Conservation (phyloP, 2,797 vertebrate genomes). For the Sebastes steindachneri region DNA sequence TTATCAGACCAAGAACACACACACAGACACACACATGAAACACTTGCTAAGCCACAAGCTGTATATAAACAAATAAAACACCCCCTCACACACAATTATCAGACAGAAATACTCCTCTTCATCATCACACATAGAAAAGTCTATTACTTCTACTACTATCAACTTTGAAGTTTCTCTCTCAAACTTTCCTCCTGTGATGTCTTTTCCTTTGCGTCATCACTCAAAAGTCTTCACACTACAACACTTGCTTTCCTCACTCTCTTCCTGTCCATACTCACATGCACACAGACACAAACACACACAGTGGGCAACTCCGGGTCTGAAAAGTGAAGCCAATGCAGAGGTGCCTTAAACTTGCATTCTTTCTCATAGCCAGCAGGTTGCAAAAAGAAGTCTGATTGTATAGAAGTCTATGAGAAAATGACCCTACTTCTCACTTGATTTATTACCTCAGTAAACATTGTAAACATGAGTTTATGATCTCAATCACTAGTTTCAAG, state of each 20-base stretch:
- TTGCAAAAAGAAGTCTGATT: too few species aligned
- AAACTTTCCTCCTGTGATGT: not conserved
- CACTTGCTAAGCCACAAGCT: constrained; percentile 3
- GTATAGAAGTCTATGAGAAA: too few species aligned
- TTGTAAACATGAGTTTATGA: too few species aligned
- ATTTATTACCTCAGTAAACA: too few species aligned
- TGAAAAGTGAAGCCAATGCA: too few species aligned
- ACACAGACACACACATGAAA: constrained; percentile 43
- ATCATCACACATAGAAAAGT: not conserved
- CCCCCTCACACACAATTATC: constrained; percentile 5
- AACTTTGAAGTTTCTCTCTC: not conserved
- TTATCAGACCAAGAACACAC: constrained; percentile 75
- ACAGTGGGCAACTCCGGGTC: not conserved
- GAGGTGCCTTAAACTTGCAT: too few species aligned
- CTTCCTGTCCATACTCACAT: not conserved
- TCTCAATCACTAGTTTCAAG: too few species aligned
- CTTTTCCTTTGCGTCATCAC: not conserved
- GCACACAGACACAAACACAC: not conserved
- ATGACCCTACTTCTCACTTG: rapidly evolving
- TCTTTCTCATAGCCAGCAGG: too few species aligned
- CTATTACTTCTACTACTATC: not conserved
- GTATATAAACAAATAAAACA: constrained; percentile 36
- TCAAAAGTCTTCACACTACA: constrained; percentile 6
- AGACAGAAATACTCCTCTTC: not conserved
- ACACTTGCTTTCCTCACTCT: not conserved